Percentiles rank a stretch among this genome's conserved stretches.
phyloP scores from a whole-genome alignment of 2,113 vertebrate genomes.

The Antidorcas marsupialis region DNA sequence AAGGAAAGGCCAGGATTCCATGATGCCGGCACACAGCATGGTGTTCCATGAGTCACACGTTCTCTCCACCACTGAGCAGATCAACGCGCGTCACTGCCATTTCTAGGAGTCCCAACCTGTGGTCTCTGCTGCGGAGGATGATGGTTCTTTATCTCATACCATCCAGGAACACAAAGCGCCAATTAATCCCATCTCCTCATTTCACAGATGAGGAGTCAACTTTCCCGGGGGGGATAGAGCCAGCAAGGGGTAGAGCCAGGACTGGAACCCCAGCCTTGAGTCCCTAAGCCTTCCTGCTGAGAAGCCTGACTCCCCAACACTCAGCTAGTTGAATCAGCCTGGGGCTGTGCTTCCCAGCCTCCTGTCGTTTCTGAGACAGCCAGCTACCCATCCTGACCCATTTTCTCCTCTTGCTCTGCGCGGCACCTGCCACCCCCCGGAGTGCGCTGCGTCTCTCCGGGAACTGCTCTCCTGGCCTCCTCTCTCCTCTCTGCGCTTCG shows the following conservation, averaged over 20 bases:
- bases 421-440: neutral
- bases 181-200: neutral
- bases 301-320: neutral
- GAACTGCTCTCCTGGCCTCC: neutral
- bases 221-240: neutral
- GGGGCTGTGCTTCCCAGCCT: neutral
- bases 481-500: neutral
- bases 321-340: neutral
- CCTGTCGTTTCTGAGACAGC: neutral
- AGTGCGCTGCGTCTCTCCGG: neutral
- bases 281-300: neutral
- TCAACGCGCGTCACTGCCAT: neutral
- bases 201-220: neutral
- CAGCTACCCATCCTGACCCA: neutral
- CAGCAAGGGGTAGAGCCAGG: neutral
- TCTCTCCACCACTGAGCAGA: neutral
- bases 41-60: too few relatives aligned
- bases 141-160: neutral
- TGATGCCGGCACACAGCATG: neutral
- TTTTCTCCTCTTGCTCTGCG: neutral
- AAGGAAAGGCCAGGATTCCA: neutral
- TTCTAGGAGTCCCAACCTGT: neutral
- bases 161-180: neutral
- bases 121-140: neutral
- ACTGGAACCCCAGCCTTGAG: neutral